Percentiles rank a stretch among this genome's conserved stretches.
These are phyloP conservation scores for Cygnus olor DNA, from an alignment of 2,797 vertebrate species.

Conservation along the genomic window DNA sequence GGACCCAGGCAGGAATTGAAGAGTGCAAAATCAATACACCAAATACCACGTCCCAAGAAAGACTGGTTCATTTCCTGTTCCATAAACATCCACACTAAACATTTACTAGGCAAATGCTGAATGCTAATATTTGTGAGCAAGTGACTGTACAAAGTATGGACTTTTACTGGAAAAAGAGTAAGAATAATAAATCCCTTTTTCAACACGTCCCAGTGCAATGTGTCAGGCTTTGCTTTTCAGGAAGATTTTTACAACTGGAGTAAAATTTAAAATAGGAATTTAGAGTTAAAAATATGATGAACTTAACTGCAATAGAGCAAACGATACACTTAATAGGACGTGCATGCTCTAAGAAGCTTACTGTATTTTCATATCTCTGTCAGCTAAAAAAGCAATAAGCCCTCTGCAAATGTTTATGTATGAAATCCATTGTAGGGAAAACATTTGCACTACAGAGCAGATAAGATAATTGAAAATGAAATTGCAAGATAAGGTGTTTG, in stretches of 20 bases:
- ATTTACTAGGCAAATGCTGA: neutral
- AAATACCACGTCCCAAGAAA: neutral
- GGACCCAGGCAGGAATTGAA: neutral
- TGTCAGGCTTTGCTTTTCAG: neutral
- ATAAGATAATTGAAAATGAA: conserved; percentile 54
- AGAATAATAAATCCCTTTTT: neutral
- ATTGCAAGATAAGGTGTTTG: conserved; percentile 52
- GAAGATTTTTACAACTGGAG: neutral
- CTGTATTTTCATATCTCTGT: neutral
- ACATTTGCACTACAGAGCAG: conserved; percentile 15
- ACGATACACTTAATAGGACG: neutral
- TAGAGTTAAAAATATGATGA: neutral
- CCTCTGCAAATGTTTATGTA: conserved; percentile 52
- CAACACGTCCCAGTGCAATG: neutral
- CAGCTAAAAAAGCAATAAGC: conserved; percentile 26
- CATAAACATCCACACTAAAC: neutral
- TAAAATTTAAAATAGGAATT: conserved; percentile 1
- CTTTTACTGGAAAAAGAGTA: neutral
- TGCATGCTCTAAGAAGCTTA: neutral
- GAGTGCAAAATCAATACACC: neutral
- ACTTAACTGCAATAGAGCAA: conserved; percentile 22
- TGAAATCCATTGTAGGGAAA: conserved; percentile 51
- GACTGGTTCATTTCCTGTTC: neutral
- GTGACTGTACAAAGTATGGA: neutral
- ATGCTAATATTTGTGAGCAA: neutral